These are phyloP conservation scores for Dynastes hyllus DNA, from an alignment of 2,888 invertebrate genomes.

Conservation along the genomic window DNA sequence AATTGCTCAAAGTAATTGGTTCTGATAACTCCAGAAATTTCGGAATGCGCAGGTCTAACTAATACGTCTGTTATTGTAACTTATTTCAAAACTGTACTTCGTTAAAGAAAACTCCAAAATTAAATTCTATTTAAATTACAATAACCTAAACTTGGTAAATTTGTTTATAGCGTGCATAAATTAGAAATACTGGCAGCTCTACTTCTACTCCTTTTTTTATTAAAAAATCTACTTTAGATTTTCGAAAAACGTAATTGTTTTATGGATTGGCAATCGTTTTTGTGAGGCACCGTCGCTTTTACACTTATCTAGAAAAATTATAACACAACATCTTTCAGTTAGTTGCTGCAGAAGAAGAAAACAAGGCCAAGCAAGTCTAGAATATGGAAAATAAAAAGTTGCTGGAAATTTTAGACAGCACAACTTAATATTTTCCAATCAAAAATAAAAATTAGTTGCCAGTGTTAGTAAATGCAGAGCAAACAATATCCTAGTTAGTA, in stretches of 20 bases:
- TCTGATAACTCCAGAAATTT: too few relatives aligned
- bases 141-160: too few relatives aligned
- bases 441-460: not conserved
- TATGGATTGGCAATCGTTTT: not conserved
- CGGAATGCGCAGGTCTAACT: too few relatives aligned
- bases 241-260: slow-evolving; percentile 10
- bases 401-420: not conserved
- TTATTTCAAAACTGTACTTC: too few relatives aligned
- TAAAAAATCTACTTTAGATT: not conserved
- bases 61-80: too few relatives aligned
- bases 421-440: not conserved
- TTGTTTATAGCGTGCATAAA: too few relatives aligned
- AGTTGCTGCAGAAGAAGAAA: not conserved
- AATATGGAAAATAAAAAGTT: not conserved
- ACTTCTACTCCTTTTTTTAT: not conserved
- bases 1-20: too few relatives aligned
- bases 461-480: slow-evolving; percentile 11
- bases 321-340: not conserved
- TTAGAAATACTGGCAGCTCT: not conserved
- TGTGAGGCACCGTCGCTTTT: slow-evolving; percentile 3
- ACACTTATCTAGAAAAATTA: slow-evolving; percentile 11
- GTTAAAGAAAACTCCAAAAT: too few relatives aligned
- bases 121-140: too few relatives aligned
- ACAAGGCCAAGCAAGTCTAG: not conserved
- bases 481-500: not conserved